Conservation (phyloP, 92 coral and sea anemone species). For the Umimayanthus kanabou region DNA sequence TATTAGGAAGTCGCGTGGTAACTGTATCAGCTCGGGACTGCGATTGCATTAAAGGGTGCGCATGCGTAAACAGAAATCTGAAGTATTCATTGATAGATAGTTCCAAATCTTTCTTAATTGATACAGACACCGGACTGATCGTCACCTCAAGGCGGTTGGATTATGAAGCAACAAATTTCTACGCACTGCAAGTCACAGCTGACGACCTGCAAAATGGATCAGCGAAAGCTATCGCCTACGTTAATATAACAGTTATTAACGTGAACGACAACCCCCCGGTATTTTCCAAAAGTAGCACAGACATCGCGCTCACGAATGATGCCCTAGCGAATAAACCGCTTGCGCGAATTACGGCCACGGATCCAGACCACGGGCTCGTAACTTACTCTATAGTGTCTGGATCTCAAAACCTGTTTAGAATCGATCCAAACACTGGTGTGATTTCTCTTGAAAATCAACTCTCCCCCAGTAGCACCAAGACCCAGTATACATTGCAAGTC, state of each 20-base stretch:
- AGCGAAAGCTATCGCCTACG: constrained; percentile 60
- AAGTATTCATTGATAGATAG: constrained; percentile 57
- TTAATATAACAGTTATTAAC: constrained; percentile 62
- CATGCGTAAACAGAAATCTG: constrained; percentile 67
- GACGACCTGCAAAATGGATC: constrained; percentile 46
- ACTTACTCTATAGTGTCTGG: constrained; percentile 57
- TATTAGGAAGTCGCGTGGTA: constrained; percentile 65
- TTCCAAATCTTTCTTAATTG: constrained; percentile 52
- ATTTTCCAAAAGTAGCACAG: constrained; percentile 51
- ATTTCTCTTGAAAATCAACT: constrained; percentile 48
- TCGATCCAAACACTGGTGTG: constrained; percentile 59
- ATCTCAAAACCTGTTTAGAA: constrained; percentile 52
- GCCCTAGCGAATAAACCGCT: constrained; percentile 62
- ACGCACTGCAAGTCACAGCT: constrained; percentile 61
- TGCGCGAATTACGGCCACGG: constrained; percentile 68
- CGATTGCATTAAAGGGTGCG: constrained; percentile 76
- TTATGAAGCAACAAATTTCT: constrained; percentile 55
- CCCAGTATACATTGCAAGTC: constrained; percentile 67
- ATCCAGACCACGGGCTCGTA: constrained; percentile 56
- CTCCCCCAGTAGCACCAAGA: constrained; percentile 28
- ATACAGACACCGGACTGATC: constrained; percentile 72
- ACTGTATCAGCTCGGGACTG: constrained; percentile 88
- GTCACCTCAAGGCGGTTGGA: constrained; percentile 64
- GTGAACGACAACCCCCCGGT: constrained; percentile 76
- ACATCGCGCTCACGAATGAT: constrained; percentile 62